Percentiles rank a stretch among this genome's conserved stretches.
Conservation (phyloP, 2,888 invertebrate species). For the Sarcophaga carnaria region DNA sequence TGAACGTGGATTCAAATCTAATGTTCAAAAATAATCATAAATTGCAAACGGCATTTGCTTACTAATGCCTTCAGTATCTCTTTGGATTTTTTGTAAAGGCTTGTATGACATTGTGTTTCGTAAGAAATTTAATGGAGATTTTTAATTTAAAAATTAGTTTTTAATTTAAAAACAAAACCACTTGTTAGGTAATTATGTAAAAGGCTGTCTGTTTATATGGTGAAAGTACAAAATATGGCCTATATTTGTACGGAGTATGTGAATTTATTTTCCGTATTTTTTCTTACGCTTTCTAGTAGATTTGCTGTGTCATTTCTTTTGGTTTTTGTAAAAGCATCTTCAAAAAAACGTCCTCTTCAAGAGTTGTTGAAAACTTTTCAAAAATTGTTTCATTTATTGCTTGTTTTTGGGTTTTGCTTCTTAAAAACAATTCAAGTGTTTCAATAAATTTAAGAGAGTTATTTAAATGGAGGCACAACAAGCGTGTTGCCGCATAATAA, state of each 20-base stretch:
- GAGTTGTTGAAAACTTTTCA: conserved; percentile 15
- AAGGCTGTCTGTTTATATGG: neutral
- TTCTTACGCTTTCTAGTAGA: neutral
- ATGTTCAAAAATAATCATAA: too few species aligned
- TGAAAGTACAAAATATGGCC: neutral
- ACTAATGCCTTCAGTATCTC: too few species aligned
- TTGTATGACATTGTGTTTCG: too few species aligned
- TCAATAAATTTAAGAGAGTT: conserved; percentile 13
- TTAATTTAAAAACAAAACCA: neutral
- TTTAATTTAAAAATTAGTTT: neutral
- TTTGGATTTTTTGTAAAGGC: too few species aligned
- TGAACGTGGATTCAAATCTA: too few species aligned
- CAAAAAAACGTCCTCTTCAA: conserved; percentile 10
- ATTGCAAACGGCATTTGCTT: too few species aligned
- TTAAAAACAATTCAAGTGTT: conserved; percentile 15
- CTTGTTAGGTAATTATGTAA: neutral
- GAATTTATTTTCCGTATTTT: neutral
- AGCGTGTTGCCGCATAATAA: conserved; percentile 55
- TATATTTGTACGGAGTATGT: neutral
- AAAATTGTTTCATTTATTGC: neutral
- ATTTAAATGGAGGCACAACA: conserved; percentile 39
- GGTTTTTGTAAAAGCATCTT: neutral
- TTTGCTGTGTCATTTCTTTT: conserved; percentile 2
- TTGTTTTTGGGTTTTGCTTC: neutral
- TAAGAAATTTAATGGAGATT: too few species aligned